A percentile compares a stretch with the other conserved stretches of the same genome.
Conservation (phyloP, 35 echinoderm and acorn worm species). For the Apostichopus parvimensis region DNA sequence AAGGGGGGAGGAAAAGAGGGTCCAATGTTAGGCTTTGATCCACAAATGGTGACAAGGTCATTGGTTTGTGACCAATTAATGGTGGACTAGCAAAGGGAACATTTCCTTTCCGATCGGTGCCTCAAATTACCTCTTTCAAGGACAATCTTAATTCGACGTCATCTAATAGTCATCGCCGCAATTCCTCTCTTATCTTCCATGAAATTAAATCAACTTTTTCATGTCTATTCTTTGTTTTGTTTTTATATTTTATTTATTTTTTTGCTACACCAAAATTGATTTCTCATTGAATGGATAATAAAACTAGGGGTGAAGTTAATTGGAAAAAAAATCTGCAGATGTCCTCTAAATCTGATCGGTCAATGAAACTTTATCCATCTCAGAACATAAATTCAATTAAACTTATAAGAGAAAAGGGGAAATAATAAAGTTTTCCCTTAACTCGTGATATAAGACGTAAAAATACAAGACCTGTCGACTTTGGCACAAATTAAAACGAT, state of each 20-base stretch:
- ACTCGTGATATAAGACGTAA: neutral
- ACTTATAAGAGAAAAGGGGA: neutral
- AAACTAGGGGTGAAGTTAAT: neutral
- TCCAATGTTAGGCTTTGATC: no score
- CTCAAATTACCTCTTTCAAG: neutral
- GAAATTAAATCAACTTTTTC: neutral
- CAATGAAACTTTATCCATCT: slow-evolving; percentile 14
- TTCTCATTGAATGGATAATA: slow-evolving; percentile 3
- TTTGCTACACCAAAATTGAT: neutral
- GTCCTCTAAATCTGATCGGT: neutral
- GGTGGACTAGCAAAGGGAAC: no score
- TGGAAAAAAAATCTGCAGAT: neutral
- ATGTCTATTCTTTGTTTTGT: neutral
- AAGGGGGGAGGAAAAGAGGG: no score
- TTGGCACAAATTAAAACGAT: neutral
- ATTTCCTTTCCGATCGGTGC: neutral
- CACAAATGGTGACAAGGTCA: no score
- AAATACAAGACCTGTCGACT: neutral
- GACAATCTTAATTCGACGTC: neutral
- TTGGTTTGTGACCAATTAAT: no score
- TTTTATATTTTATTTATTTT: neutral
- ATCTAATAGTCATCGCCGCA: neutral
- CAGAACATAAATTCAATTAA: slow-evolving; percentile 1
- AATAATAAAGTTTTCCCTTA: neutral
- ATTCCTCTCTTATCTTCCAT: neutral